These are phyloP conservation scores for Pogoniulus pusillus DNA, from an alignment of 2,797 vertebrate genomes.

Conservation along the genomic window DNA sequence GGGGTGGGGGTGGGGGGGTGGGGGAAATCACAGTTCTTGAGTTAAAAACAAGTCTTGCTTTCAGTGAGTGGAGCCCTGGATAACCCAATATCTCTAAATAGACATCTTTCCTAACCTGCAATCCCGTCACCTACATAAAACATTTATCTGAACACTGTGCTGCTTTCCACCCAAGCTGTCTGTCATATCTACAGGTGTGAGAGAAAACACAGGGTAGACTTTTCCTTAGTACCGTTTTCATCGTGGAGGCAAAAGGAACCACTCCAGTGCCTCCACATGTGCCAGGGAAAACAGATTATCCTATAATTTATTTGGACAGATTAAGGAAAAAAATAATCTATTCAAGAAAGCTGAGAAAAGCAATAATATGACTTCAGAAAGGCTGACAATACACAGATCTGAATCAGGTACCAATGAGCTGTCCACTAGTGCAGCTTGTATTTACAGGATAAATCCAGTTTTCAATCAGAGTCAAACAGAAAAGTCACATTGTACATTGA, in stretches of 20 bases:
- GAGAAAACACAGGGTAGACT: neutral
- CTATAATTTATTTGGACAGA: neutral
- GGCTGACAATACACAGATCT: neutral
- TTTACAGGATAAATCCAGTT: neutral
- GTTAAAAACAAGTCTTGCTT: neutral
- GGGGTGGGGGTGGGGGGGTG: too few relatives aligned
- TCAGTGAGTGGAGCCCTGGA: neutral
- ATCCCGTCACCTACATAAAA: neutral
- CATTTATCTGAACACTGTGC: rapidly evolving
- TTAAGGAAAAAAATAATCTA: neutral
- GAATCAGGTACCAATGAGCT: neutral
- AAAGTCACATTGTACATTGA: neutral
- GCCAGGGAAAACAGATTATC: neutral
- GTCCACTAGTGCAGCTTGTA: neutral
- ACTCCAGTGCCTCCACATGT: neutral
- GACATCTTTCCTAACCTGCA: neutral
- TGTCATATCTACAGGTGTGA: neutral
- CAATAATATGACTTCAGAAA: neutral
- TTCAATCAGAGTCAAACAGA: neutral
- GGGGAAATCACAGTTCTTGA: too few relatives aligned
- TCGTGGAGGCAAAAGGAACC: neutral
- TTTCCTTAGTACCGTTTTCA: neutral
- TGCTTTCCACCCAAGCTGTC: neutral
- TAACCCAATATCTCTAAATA: neutral
- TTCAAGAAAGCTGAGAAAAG: neutral